Evolutionary conservation across 1,140 invertebrate genomes (phyloP), one percentile per base, ranked within the genome.

Genomic region (Drosophila triauraria): DNA sequence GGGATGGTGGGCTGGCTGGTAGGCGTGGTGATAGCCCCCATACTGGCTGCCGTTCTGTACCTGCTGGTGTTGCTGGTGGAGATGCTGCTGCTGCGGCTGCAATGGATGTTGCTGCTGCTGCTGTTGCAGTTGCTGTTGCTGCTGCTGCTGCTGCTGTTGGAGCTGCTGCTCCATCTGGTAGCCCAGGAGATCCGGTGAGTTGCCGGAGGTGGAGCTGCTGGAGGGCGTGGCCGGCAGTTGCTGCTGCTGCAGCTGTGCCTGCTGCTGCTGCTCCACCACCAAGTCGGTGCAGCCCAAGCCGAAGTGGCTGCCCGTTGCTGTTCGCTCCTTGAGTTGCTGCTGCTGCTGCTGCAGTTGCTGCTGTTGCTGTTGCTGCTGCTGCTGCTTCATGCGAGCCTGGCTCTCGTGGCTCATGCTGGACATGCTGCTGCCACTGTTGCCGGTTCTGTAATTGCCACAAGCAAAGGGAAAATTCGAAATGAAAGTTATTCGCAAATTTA

Each of bases 381-480:
- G 91, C 30, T 92, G 91, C 64, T 92, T 92, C 81, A 92, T 85
- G 72, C 91, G 91, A 27, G 86, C 82, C 58, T 92, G 92, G 30
- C 80, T 91, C 60, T 92, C 92, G 43, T 91, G 92, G 50, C 92
- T 93, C 83, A 92, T 92, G 51, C 77, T 85, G 57, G 86, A 88
- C 81, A 92, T 92, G 48, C 80, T 78, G 64, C 78, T 75, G 71
- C 51, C 71, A 13, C 50, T 58, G 53, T 50, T 74, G 40, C 75
- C 64, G 42, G 88, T 88, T 43, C 87, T 91, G 63, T 10, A 87
- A 88, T 40, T 48, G 32, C 12, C 53, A 56, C 35, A 40, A 40
- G 6, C 27, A 0, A 58, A 70, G 9, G 9, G 10, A 35, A 35
- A 35, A 8, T 35, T 35, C 32, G 9, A 35, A 9, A 35, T 35